Conservation (phyloP, 2,797 vertebrate genomes). For the Glyptemys insculpta region DNA sequence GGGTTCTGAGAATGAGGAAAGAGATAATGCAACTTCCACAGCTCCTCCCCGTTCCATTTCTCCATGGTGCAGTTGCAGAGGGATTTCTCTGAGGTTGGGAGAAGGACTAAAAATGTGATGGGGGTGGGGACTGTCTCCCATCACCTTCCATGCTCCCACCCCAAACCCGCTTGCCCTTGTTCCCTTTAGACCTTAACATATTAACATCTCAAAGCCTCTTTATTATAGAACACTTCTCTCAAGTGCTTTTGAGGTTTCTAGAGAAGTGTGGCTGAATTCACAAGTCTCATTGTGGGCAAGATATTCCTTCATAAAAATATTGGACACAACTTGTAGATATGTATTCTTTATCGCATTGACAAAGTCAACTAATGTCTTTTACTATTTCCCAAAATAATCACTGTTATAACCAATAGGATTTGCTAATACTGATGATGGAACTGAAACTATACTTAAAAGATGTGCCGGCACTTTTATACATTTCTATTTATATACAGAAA, state of each 20-base stretch:
- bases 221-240: not conserved
- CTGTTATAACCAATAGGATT: not conserved
- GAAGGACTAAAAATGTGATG: not conserved
- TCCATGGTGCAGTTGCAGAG: not conserved
- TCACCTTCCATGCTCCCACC: not conserved
- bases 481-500: not conserved
- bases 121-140: fast-evolving
- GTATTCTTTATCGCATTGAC: not conserved
- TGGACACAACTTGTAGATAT: not conserved
- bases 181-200: not conserved
- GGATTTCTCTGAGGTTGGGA: not conserved
- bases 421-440: not conserved
- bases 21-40: not conserved
- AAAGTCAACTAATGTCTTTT: no score
- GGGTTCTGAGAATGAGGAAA: not conserved
- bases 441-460: not conserved
- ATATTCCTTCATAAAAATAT: not conserved
- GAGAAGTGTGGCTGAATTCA: not conserved
- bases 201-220: not conserved
- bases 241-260: not conserved
- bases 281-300: not conserved
- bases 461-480: not conserved
- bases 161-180: not conserved
- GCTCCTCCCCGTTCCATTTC: not conserved
- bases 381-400: not conserved